Evolutionary conservation across 2,797 vertebrate genomes (phyloP).

Genomic region (Petrocephalus sullivani): DNA sequence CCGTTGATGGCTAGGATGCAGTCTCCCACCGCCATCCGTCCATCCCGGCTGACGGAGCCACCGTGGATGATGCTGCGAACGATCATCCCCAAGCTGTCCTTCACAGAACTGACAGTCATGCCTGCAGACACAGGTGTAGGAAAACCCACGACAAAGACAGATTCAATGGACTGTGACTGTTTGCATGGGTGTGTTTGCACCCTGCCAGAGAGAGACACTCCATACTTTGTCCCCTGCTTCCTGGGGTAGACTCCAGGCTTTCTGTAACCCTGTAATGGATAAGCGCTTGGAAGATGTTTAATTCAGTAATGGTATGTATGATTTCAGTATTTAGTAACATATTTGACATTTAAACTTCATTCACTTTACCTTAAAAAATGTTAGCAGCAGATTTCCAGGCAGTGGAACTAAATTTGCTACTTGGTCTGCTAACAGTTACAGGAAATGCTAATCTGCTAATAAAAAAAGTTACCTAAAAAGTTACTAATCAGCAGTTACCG

Average conservation of each 20-base stretch:
- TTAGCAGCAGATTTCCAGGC: too few species aligned
- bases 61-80: constrained; percentile 90
- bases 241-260: neutral
- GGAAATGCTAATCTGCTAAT: too few species aligned
- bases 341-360: too few species aligned
- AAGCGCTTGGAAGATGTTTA: neutral
- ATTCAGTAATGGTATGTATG: too few species aligned
- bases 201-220: neutral
- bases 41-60: constrained; percentile 88
- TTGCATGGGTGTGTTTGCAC: neutral
- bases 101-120: constrained; percentile 91
- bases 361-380: too few species aligned
- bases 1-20: constrained; percentile 90
- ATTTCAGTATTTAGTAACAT: too few species aligned
- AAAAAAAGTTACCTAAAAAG: too few species aligned
- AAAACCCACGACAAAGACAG: neutral
- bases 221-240: neutral
- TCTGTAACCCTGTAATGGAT: neutral
- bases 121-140: constrained; percentile 54
- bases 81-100: constrained; percentile 85
- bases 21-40: constrained; percentile 83
- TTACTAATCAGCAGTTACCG: too few species aligned
- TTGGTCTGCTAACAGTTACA: too few species aligned
- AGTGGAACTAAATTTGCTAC: too few species aligned
- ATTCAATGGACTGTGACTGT: neutral